Evolutionary conservation across 2,888 invertebrate species (phyloP).

Genomic region (Tipula confusa): DNA sequence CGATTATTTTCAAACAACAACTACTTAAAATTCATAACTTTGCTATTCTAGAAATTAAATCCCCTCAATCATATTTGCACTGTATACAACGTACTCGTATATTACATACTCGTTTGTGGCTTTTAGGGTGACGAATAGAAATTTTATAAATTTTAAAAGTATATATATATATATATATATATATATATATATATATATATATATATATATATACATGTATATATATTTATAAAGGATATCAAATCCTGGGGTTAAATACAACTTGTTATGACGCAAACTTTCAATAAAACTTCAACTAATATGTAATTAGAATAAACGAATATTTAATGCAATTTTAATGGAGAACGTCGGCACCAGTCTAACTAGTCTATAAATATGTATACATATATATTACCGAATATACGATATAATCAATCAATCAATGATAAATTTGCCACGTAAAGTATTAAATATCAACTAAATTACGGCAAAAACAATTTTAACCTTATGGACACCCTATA

Average conservation of each 20-base stretch:
- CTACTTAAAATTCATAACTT: conserved; percentile 12
- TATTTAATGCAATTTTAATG: conserved; percentile 7
- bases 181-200: too few species aligned
- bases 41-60: not conserved
- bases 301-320: not conserved
- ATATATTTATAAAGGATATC: too few species aligned
- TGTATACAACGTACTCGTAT: not conserved
- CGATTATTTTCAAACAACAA: not conserved
- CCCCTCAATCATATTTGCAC: not conserved
- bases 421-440: too few species aligned
- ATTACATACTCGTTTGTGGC: not conserved
- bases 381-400: too few species aligned
- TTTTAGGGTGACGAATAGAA: not conserved
- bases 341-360: not conserved
- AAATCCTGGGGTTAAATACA: not conserved
- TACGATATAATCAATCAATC: too few species aligned
- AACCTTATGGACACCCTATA: too few species aligned
- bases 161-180: too few species aligned
- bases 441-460: too few species aligned
- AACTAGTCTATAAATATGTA: not conserved
- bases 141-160: not conserved
- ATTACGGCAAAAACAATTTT: too few species aligned
- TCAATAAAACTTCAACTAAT: not conserved
- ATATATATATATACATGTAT: too few species aligned
- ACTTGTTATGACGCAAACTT: not conserved